These are phyloP conservation scores for Drosophila acutilabella DNA, from an alignment of 2,888 invertebrate genomes.

Conservation along the genomic window DNA sequence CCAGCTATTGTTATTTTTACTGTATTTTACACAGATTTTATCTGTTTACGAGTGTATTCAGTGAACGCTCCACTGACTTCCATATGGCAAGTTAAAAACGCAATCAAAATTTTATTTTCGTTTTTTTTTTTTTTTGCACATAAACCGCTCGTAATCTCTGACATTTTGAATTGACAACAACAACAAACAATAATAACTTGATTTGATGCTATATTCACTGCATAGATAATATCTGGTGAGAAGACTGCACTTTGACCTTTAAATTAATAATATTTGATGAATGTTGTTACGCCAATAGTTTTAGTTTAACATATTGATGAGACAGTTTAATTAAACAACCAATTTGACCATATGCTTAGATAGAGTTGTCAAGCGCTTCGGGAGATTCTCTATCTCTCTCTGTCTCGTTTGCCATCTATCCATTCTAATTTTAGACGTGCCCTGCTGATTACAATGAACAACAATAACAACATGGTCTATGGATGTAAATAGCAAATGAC, in stretches of 20 bases:
- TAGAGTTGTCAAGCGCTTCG: slow-evolving; percentile 35
- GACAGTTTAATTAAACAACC: slow-evolving; percentile 41
- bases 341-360: slow-evolving; percentile 48
- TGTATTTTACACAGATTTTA: background rate
- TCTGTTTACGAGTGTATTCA: slow-evolving; percentile 16
- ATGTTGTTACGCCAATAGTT: slow-evolving; percentile 15
- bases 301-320: slow-evolving; percentile 2
- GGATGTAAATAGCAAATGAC: slow-evolving; percentile 56
- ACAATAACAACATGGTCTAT: slow-evolving; percentile 32
- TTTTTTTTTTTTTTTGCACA: background rate
- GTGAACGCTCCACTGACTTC: slow-evolving; percentile 49
- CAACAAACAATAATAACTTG: background rate
- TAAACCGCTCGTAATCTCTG: slow-evolving; percentile 13
- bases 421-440: slow-evolving; percentile 59
- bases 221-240: slow-evolving; percentile 42
- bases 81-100: slow-evolving; percentile 56
- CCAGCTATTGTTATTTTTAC: background rate
- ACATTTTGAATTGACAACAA: slow-evolving; percentile 12
- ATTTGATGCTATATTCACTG: slow-evolving; percentile 19
- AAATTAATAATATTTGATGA: slow-evolving; percentile 47
- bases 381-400: slow-evolving; percentile 11
- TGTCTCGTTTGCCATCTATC: slow-evolving; percentile 10
- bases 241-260: slow-evolving; percentile 42
- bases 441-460: slow-evolving; percentile 53
- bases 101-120: background rate